A percentile compares a stretch with the other conserved stretches of the same genome.
These are phyloP conservation scores for Morpho deidamia DNA, from an alignment of 2,888 invertebrate genomes.

Conservation along the genomic window DNA sequence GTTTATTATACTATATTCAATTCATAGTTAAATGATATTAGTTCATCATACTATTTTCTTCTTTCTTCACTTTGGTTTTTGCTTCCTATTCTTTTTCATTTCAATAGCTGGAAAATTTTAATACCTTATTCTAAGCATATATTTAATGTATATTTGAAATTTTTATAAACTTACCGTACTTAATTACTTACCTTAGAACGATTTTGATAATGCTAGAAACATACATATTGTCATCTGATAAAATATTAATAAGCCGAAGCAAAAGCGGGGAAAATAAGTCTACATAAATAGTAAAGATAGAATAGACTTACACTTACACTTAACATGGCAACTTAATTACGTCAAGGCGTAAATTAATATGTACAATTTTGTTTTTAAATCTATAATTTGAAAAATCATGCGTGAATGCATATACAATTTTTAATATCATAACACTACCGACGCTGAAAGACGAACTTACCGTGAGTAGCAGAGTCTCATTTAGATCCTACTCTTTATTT, in stretches of 20 bases:
- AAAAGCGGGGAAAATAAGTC: conserved; percentile 51
- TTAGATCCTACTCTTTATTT: too few relatives aligned
- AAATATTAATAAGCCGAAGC: conserved; percentile 32
- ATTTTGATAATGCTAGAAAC: too few relatives aligned
- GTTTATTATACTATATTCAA: background rate
- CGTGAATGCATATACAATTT: too few relatives aligned
- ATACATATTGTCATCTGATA: background rate
- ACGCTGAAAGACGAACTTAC: too few relatives aligned
- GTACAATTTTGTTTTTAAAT: conserved; percentile 12
- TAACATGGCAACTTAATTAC: conserved; percentile 8
- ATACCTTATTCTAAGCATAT: too few relatives aligned
- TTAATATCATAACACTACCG: too few relatives aligned
- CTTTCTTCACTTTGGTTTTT: background rate
- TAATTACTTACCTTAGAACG: conserved; percentile 11
- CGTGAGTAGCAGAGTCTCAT: too few relatives aligned
- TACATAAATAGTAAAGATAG: conserved; percentile 32
- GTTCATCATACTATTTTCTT: background rate
- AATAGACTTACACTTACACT: conserved; percentile 11
- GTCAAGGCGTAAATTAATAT: conserved; percentile 7
- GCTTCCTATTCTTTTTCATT: too few relatives aligned
- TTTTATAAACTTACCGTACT: background rate
- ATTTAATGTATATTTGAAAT: too few relatives aligned
- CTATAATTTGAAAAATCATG: too few relatives aligned
- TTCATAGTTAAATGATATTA: background rate
- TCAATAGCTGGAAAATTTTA: too few relatives aligned